These are phyloP conservation scores for Mystacornis crossleyi DNA, from an alignment of 2,113 vertebrate species.

Conservation along the genomic window DNA sequence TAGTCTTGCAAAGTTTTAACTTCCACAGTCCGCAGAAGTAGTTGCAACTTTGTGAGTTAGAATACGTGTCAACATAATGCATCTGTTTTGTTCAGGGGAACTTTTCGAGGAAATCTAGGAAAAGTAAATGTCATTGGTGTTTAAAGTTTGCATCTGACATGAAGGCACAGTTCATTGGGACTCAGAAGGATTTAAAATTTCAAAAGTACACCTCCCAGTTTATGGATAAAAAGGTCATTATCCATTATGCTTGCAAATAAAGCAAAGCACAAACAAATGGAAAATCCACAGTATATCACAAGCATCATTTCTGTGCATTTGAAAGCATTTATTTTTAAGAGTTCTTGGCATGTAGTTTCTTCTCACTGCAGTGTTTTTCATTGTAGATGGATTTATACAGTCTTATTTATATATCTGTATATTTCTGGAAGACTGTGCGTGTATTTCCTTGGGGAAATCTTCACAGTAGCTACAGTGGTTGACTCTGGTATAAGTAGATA, in stretches of 20 bases:
- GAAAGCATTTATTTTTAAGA: neutral
- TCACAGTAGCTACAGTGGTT: neutral
- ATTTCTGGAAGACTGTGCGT: neutral
- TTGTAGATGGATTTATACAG: neutral
- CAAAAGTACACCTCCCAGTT: neutral
- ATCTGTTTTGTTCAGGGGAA: slow-evolving; percentile 8
- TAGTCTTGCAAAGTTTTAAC: slow-evolving; percentile 12
- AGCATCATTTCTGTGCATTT: neutral
- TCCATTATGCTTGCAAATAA: neutral
- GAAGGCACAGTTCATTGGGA: slow-evolving; percentile 4
- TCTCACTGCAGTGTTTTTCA: neutral
- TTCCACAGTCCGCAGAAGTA: slow-evolving; percentile 16
- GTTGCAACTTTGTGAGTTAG: slow-evolving; percentile 33
- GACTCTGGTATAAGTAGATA: slow-evolving; percentile 34
- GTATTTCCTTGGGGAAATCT: slow-evolving; percentile 39
- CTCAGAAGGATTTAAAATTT: neutral
- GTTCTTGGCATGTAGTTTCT: neutral
- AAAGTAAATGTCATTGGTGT: slow-evolving; percentile 17
- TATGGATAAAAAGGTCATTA: neutral
- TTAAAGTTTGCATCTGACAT: slow-evolving; percentile 29
- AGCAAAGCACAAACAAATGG: neutral
- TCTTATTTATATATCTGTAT: neutral
- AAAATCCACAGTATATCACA: neutral
- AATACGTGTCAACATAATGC: slow-evolving; percentile 20
- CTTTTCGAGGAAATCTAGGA: neutral